Evolutionary conservation across 2,113 vertebrate genomes (phyloP).

Genomic region (Heptranchias perlo): DNA sequence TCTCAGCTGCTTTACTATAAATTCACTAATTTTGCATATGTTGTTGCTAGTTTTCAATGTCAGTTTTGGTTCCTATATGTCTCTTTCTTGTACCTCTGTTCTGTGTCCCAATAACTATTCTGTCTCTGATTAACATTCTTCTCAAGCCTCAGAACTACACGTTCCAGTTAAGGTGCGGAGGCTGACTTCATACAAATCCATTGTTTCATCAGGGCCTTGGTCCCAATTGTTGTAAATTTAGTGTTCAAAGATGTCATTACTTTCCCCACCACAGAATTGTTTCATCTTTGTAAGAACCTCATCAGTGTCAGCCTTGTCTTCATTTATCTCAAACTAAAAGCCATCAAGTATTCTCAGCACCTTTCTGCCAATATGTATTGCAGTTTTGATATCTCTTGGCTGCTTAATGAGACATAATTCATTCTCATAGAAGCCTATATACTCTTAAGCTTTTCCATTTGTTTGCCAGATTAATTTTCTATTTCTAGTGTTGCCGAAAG

Average conservation of each 20-base stretch:
- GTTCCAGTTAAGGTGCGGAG: not conserved
- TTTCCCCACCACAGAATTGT: not conserved
- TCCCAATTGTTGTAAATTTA: constrained; percentile 13
- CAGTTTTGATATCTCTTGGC: constrained; percentile 10
- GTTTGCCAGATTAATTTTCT: not conserved
- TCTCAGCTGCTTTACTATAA: too few species aligned
- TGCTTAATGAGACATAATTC: constrained; percentile 27
- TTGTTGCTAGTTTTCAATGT: not conserved
- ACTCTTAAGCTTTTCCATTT: not conserved
- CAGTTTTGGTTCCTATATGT: not conserved
- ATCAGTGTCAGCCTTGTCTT: constrained; percentile 11
- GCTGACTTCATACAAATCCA: not conserved
- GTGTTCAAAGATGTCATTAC: constrained; percentile 23
- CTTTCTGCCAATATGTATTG: not conserved
- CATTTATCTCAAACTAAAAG: constrained; percentile 22
- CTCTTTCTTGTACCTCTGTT: not conserved
- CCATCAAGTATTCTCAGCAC: not conserved
- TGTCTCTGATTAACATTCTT: not conserved
- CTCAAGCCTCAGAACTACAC: not conserved
- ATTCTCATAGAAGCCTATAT: not conserved
- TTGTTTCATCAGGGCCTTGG: not conserved
- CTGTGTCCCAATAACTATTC: not conserved
- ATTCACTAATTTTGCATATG: too few species aligned
- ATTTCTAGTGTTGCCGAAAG: not conserved
- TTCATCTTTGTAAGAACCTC: constrained; percentile 23